Conservation (phyloP, 2,797 vertebrate genomes). For the Acipenser transmontanus region DNA sequence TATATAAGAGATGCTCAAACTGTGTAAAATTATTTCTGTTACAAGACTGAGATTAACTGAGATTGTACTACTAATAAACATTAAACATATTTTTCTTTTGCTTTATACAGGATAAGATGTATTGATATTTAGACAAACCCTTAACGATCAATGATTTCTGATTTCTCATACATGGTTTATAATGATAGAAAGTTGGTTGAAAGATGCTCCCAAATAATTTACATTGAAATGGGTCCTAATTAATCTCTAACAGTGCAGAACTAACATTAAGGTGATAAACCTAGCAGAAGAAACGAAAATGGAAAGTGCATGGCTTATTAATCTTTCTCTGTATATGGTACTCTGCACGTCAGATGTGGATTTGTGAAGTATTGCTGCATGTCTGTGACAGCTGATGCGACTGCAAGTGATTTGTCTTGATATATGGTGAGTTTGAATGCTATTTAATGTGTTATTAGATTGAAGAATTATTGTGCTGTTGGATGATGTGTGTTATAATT, state of each 20-base stretch:
- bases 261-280: not conserved
- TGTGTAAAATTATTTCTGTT: too few relatives aligned
- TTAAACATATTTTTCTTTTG: too few relatives aligned
- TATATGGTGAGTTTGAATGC: slow-evolving; percentile 14
- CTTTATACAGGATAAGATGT: too few relatives aligned
- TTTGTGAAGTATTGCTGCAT: not conserved
- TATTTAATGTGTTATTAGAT: slow-evolving; percentile 20
- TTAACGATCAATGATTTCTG: too few relatives aligned
- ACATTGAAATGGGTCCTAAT: not conserved
- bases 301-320: slow-evolving; percentile 11
- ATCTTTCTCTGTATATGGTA: not conserved
- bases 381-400: not conserved
- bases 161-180: too few relatives aligned
- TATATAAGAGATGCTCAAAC: too few relatives aligned
- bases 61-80: too few relatives aligned
- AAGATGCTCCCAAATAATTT: not conserved
- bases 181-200: too few relatives aligned
- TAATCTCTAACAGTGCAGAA: not conserved
- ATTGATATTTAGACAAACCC: too few relatives aligned
- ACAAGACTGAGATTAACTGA: too few relatives aligned
- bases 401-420: slow-evolving; percentile 16
- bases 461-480: slow-evolving; percentile 14
- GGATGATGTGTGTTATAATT: slow-evolving; percentile 15
- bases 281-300: not conserved
- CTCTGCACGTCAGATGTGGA: not conserved